Conservation (phyloP, 2,113 vertebrate species). For the Toxostoma redivivum region DNA sequence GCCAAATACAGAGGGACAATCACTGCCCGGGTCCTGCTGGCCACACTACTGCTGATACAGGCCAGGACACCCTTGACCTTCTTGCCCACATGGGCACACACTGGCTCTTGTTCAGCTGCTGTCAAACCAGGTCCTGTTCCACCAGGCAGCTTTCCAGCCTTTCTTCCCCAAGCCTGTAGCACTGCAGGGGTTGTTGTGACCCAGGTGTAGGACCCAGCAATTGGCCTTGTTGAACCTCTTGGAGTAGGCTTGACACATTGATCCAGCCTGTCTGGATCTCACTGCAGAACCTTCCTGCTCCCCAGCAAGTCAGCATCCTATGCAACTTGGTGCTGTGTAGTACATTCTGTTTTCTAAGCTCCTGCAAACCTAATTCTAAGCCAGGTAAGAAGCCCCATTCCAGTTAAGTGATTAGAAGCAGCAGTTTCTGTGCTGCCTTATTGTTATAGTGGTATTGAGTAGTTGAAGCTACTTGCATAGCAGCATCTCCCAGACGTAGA, state of each 20-base stretch:
- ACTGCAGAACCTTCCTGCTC: not conserved
- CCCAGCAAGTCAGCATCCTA: not conserved
- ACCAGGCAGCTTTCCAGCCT: not conserved
- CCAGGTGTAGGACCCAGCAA: not conserved
- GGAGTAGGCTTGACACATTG: not conserved
- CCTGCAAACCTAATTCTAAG: not conserved
- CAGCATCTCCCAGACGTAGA: not conserved
- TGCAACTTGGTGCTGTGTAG: not conserved
- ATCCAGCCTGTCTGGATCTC: not conserved
- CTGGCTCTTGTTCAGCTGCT: not conserved
- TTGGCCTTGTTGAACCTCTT: not conserved
- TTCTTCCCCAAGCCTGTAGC: not conserved
- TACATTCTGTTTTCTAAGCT: not conserved
- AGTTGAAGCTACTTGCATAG: not conserved
- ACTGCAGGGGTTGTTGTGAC: not conserved
- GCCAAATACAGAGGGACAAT: not conserved
- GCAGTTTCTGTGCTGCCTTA: not conserved
- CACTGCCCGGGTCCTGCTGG: not conserved
- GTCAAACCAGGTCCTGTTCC: not conserved
- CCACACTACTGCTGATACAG: not conserved
- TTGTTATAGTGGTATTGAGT: not conserved
- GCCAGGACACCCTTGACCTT: not conserved
- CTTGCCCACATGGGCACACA: not conserved
- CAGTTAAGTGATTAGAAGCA: not conserved
- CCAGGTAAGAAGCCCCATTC: not conserved